Evolutionary conservation across 2,797 vertebrate genomes (phyloP).

Genomic region (Manis crassicaudata): DNA sequence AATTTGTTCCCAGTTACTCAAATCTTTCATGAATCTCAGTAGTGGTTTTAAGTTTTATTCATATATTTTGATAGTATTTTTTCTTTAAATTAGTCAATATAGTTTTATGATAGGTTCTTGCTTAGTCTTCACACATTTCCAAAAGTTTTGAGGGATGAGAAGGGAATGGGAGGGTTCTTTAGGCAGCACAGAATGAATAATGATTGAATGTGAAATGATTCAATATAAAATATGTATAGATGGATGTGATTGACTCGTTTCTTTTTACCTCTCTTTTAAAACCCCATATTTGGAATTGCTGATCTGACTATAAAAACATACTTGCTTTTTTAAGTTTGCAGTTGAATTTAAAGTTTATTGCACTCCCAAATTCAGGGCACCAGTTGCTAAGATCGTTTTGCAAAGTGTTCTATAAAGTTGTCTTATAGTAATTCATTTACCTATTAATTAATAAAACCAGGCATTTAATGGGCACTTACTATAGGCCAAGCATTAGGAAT

Average conservation of each 20-base stretch:
- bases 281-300: not conserved
- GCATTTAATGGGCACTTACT: not conserved
- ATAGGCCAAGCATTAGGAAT: not conserved
- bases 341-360: not conserved
- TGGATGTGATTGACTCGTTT: not conserved
- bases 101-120: not conserved
- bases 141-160: not conserved
- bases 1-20: not conserved
- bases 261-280: not conserved
- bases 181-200: not conserved
- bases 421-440: conserved; percentile 7
- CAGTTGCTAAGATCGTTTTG: not conserved
- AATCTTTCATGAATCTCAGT: not conserved
- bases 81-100: not conserved
- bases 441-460: not conserved
- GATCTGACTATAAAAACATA: not conserved
- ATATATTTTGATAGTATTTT: not conserved
- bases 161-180: not conserved
- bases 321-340: conserved; percentile 59
- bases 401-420: not conserved
- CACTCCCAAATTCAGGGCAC: not conserved
- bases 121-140: not conserved
- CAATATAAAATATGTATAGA: not conserved
- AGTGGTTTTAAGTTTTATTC: conserved; percentile 6
- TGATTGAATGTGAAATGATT: too few species aligned